These are phyloP conservation scores for Smittia sp. DNA, from an alignment of 2,888 invertebrate species.

Conservation along the genomic window DNA sequence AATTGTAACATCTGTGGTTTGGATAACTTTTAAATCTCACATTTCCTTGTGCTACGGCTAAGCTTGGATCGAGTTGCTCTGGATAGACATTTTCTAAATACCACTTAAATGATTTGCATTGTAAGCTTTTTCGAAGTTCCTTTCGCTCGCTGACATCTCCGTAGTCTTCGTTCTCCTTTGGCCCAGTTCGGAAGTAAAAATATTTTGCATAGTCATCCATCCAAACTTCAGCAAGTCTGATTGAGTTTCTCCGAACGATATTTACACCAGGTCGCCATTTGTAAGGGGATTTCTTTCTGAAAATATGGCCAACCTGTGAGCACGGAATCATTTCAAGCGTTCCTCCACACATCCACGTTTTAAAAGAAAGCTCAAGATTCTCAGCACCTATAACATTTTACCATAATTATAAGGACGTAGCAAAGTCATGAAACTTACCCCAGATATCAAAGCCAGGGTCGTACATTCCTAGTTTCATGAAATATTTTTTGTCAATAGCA, in stretches of 20 bases:
- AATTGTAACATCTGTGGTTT: no score
- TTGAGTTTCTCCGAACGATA: slow-evolving; percentile 3
- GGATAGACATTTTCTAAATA: slow-evolving; percentile 81
- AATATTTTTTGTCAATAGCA: slow-evolving; percentile 45
- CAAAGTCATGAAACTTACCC: no score
- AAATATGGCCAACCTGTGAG: slow-evolving; percentile 46
- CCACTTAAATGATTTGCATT: slow-evolving; percentile 82
- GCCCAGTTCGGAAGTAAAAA: slow-evolving; percentile 19
- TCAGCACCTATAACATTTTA: no score
- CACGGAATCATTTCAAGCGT: slow-evolving; percentile 45
- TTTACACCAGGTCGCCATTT: slow-evolving; percentile 64
- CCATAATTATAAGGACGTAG: no score
- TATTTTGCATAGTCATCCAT: slow-evolving; percentile 26
- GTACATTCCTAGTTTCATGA: slow-evolving; percentile 44
- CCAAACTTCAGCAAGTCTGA: slow-evolving; percentile 34
- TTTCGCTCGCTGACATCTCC: slow-evolving; percentile 73
- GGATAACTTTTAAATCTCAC: no score
- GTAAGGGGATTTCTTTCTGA: slow-evolving; percentile 57
- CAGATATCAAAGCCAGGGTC: slow-evolving; percentile 43
- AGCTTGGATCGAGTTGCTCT: slow-evolving; percentile 52
- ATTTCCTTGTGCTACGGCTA: neutral
- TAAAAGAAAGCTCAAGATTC: neutral
- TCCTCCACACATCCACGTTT: slow-evolving; percentile 42
- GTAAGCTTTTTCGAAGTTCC: slow-evolving; percentile 63
- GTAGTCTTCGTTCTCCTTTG: slow-evolving; percentile 67